A percentile compares a stretch with the other conserved stretches of the same genome.
Conservation (phyloP, 2,888 invertebrate genomes). For the Dryococelus australis region DNA sequence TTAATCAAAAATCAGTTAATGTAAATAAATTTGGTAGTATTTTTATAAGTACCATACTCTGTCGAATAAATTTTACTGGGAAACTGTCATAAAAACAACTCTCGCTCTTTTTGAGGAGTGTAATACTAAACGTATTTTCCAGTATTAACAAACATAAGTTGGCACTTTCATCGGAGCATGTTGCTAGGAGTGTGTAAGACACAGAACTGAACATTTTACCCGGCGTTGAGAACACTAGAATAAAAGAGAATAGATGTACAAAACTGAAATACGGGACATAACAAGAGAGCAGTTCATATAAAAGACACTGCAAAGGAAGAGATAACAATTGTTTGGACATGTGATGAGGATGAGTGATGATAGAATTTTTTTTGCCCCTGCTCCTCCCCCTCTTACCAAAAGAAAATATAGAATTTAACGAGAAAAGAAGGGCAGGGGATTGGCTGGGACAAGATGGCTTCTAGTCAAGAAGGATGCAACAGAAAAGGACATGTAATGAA, state of each 20-base stretch:
- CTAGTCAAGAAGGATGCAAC: neutral
- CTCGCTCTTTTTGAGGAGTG: no score
- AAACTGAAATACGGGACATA: neutral
- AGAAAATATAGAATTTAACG: neutral
- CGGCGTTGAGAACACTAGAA: no score
- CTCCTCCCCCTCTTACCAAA: neutral
- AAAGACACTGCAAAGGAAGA: neutral
- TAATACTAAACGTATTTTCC: no score
- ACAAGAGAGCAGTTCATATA: neutral
- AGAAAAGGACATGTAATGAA: neutral
- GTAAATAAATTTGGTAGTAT: no score
- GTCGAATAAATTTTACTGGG: no score
- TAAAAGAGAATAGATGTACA: neutral
- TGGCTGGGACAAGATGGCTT: neutral
- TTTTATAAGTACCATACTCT: no score
- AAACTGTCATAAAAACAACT: no score
- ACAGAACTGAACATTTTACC: no score
- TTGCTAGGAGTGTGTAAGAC: no score
- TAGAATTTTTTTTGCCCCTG: neutral
- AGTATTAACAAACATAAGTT: no score
- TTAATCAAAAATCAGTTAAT: no score
- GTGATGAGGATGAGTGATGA: conserved; percentile 5
- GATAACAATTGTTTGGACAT: neutral
- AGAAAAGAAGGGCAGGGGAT: neutral
- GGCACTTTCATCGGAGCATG: no score